Evolutionary conservation across 2,888 invertebrate genomes (phyloP).

Genomic region (Dorcus parallelipipedus): DNA sequence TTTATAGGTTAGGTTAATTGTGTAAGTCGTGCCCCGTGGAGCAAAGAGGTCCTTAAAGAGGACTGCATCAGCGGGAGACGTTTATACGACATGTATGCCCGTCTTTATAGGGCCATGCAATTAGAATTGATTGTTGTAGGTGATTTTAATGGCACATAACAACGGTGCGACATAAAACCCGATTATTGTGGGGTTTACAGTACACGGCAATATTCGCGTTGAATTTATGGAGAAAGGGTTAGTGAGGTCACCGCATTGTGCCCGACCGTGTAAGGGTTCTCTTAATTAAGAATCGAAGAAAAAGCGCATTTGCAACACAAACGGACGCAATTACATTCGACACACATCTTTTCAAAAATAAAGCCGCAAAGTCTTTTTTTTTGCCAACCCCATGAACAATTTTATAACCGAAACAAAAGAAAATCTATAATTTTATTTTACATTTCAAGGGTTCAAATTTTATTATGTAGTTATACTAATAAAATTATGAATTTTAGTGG

Average conservation of each 20-base stretch:
- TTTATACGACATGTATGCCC: slow-evolving; percentile 40
- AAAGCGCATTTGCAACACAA: slow-evolving; percentile 26
- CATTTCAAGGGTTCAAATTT: too few relatives aligned
- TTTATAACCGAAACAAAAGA: too few relatives aligned
- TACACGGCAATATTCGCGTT: slow-evolving; percentile 26
- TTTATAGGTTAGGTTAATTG: slow-evolving; percentile 44
- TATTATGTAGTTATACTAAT: too few relatives aligned
- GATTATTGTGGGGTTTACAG: slow-evolving; percentile 39
- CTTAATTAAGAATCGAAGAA: slow-evolving; percentile 29
- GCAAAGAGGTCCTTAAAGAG: slow-evolving; percentile 43
- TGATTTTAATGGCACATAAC: slow-evolving; percentile 47
- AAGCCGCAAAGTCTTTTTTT: slow-evolving; percentile 8
- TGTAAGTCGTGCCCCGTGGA: slow-evolving; percentile 39
- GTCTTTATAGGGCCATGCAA: slow-evolving; percentile 47
- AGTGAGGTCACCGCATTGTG: slow-evolving; percentile 32
- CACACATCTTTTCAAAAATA: slow-evolving; percentile 12
- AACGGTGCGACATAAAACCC: slow-evolving; percentile 43
- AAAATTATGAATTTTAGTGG: too few relatives aligned
- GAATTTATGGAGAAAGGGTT: slow-evolving; percentile 41
- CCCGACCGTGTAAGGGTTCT: slow-evolving; percentile 24
- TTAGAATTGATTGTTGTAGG: slow-evolving; percentile 49
- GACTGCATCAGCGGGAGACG: slow-evolving; percentile 41
- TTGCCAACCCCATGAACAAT: slow-evolving; percentile 5
- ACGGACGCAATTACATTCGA: slow-evolving; percentile 17
- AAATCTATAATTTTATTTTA: too few relatives aligned